Percentiles rank a stretch among this genome's conserved stretches.
Conservation (phyloP, 2,888 invertebrate species). For the Protula sp. region DNA sequence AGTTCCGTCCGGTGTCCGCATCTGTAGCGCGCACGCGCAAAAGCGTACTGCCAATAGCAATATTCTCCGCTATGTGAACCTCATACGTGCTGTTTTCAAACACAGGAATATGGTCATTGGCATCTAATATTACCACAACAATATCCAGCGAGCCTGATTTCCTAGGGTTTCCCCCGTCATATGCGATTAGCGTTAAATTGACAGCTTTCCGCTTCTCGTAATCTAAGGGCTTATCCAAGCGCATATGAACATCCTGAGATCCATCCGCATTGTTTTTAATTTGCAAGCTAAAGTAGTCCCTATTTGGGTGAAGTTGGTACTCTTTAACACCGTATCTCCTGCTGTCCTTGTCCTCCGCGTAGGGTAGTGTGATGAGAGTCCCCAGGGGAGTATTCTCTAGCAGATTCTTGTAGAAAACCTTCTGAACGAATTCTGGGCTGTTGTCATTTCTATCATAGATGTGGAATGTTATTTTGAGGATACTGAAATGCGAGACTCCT, state of each 20-base stretch:
- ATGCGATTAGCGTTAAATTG: slow-evolving; percentile 9
- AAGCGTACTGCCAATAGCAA: slow-evolving; percentile 9
- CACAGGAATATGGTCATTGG: slow-evolving; percentile 22
- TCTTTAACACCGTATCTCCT: slow-evolving; percentile 13
- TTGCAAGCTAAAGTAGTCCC: slow-evolving; percentile 13
- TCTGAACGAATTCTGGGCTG: slow-evolving; percentile 18
- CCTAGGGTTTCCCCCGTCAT: slow-evolving; percentile 15
- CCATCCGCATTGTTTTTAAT: slow-evolving; percentile 11
- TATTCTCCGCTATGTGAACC: slow-evolving; percentile 15
- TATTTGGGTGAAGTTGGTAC: slow-evolving; percentile 17
- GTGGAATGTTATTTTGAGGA: slow-evolving; percentile 18
- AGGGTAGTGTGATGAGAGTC: slow-evolving; percentile 18
- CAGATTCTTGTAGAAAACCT: slow-evolving; percentile 11
- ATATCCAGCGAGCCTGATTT: slow-evolving; percentile 20
- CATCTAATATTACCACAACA: slow-evolving; percentile 18
- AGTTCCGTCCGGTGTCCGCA: slow-evolving; percentile 20
- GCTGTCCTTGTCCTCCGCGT: slow-evolving; percentile 22
- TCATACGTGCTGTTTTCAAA: slow-evolving; percentile 21
- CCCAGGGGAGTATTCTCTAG: slow-evolving; percentile 19
- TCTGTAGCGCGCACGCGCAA: slow-evolving; percentile 22
- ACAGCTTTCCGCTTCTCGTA: slow-evolving; percentile 11
- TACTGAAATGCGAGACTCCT: neutral
- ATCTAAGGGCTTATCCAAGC: slow-evolving; percentile 12
- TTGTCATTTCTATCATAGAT: slow-evolving; percentile 25
- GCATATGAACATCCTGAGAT: slow-evolving; percentile 8